A percentile compares a stretch with the other conserved stretches of the same genome.
These are phyloP conservation scores for Drosophila nr. fundita DNA, from an alignment of 2,888 invertebrate species.

Conservation along the genomic window DNA sequence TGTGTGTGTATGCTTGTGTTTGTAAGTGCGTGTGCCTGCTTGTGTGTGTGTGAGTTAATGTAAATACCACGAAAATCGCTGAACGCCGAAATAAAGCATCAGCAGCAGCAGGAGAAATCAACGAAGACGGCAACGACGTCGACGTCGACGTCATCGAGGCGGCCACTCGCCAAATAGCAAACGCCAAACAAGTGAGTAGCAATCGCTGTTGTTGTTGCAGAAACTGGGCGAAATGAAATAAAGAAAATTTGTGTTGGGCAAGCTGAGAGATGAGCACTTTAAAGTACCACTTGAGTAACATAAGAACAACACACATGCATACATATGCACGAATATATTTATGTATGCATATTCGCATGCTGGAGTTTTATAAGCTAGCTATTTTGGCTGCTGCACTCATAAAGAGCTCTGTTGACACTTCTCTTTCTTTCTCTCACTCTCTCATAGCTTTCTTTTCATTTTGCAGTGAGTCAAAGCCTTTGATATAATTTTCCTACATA, in stretches of 20 bases:
- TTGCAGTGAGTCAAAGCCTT: constrained; percentile 64
- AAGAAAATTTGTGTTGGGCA: constrained; percentile 71
- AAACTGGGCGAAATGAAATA: constrained; percentile 72
- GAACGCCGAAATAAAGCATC: constrained; percentile 72
- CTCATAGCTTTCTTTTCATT: constrained; percentile 15
- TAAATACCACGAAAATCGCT: constrained; percentile 75
- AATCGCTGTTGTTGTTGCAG: constrained; percentile 35
- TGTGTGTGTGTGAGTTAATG: constrained; percentile 56
- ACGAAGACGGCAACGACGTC: constrained; percentile 49
- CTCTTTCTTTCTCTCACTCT: neutral
- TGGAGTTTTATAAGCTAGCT: constrained; percentile 18
- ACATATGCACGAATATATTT: constrained; percentile 1
- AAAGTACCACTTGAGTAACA: constrained; percentile 51
- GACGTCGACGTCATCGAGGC: constrained; percentile 40
- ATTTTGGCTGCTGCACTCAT: constrained; percentile 48
- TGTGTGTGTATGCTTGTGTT: constrained; percentile 22
- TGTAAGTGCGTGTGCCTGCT: constrained; percentile 24
- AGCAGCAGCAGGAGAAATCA: constrained; percentile 68
- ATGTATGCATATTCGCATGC: neutral
- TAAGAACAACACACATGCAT: constrained; percentile 18
- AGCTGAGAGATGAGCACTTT: constrained; percentile 51
- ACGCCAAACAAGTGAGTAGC: constrained; percentile 59
- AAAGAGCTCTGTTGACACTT: constrained; percentile 23
- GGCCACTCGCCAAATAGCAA: constrained; percentile 60
- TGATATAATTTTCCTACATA: constrained; percentile 44